Evolutionary conservation across 2,888 invertebrate genomes (phyloP).

Genomic region (Unio pictorum): DNA sequence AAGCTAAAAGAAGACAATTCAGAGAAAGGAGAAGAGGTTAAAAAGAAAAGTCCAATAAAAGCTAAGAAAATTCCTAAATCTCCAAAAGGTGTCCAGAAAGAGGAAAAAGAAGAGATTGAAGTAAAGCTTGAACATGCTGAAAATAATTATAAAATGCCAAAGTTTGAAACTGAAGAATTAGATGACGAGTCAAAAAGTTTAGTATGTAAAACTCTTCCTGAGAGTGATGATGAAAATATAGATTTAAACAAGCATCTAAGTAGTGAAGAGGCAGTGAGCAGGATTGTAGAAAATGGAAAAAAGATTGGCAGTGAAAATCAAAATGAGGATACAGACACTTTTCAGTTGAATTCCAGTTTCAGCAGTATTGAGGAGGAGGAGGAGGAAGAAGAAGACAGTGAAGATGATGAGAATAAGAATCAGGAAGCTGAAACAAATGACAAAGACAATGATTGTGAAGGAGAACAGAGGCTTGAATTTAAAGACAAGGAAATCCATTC

Average conservation of each 20-base stretch:
- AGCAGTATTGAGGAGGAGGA: neutral
- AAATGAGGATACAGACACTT: slow-evolving; percentile 2
- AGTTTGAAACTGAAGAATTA: slow-evolving; percentile 2
- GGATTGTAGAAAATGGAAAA: slow-evolving; percentile 9
- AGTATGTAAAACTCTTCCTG: neutral
- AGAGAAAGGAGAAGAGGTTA: slow-evolving; percentile 4
- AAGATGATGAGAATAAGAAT: slow-evolving; percentile 6
- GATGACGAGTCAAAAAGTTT: slow-evolving; percentile 3
- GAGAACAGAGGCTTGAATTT: slow-evolving; percentile 6
- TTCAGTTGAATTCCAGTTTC: too few species aligned
- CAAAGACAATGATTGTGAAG: neutral
- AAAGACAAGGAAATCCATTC: too few species aligned
- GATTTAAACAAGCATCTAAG: slow-evolving; percentile 4
- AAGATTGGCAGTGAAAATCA: slow-evolving; percentile 12
- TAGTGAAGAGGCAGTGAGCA: slow-evolving; percentile 7
- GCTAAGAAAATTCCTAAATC: slow-evolving; percentile 5
- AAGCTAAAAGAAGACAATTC: neutral
- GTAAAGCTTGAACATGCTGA: slow-evolving; percentile 2
- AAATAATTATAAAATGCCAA: slow-evolving; percentile 13
- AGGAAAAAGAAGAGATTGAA: slow-evolving; percentile 8
- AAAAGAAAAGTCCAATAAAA: slow-evolving; percentile 3
- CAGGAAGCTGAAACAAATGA: slow-evolving; percentile 8
- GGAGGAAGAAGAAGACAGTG: slow-evolving; percentile 9
- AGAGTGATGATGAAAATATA: neutral
- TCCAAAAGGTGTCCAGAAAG: slow-evolving; percentile 6